A percentile compares a stretch with the other conserved stretches of the same genome.
Evolutionary conservation across 2,113 vertebrate genomes (phyloP).

Genomic region (Zootoca vivipara): DNA sequence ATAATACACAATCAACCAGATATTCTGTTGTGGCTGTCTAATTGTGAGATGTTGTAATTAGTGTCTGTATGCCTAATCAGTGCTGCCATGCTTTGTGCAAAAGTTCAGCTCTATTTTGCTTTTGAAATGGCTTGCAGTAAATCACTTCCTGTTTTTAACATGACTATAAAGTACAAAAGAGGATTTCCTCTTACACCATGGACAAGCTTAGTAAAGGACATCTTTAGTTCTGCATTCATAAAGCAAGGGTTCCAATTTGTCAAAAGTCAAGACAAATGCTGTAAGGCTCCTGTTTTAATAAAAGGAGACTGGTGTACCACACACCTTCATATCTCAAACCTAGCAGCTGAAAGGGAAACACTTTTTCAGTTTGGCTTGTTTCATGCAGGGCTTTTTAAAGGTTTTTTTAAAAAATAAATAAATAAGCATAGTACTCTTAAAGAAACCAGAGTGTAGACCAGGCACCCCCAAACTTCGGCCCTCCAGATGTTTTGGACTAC

Average conservation of each 20-base stretch:
- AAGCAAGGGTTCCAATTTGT: not conserved
- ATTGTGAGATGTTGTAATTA: not conserved
- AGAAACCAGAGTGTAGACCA: not conserved
- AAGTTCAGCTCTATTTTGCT: not conserved
- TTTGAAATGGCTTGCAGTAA: conserved; percentile 50
- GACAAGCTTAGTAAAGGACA: conserved; percentile 37
- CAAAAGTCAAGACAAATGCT: not conserved
- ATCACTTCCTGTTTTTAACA: conserved; percentile 55
- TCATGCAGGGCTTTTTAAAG: not conserved
- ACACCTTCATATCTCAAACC: not conserved
- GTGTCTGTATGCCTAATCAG: not conserved
- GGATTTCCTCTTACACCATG: conserved; percentile 39
- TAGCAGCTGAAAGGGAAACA: not conserved
- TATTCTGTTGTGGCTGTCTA: not conserved
- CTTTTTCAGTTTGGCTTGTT: not conserved
- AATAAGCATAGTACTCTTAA: not conserved
- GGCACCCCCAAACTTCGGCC: no score
- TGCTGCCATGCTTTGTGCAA: conserved; percentile 33
- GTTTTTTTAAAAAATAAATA: not conserved
- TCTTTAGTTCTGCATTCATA: conserved; percentile 9
- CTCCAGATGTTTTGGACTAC: no score
- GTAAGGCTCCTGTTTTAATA: not conserved
- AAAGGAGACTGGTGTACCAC: not conserved
- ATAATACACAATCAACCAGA: accelerated
- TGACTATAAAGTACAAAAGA: conserved; percentile 50